Base-by-base conservation (phyloP, 2,797 vertebrate genomes). In the Rhadinocentrus ornatus region DNA sequence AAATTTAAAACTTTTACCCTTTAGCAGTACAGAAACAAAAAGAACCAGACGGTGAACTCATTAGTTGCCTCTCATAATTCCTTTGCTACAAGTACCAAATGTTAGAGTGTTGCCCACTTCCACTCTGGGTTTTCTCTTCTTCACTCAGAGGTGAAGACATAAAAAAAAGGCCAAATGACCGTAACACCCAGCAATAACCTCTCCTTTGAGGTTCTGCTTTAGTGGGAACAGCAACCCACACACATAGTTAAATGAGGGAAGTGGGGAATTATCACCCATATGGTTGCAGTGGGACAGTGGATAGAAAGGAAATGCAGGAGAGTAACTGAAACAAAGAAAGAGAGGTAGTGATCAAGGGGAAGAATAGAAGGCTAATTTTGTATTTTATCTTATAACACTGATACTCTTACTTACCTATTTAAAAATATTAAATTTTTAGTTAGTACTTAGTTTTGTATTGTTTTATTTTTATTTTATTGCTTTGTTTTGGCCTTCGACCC, bases 121-220 rank as follows among this genome's bases (percentile, higher is more conserved):
- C 46, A 27, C 61, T 63, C 9, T 46, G 29, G n/a, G 39, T 32
- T 66, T 22, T 44, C 31, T 78, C 50, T 41, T 31, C 55, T 50
- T 6, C 58, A 32, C 29, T 62, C 63, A 20, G 3, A 74, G 46
- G 66, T 69, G 66, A 86, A 84, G 66, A 78, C 81, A 80, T 86
- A 71, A 83, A 75, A 77, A 70, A 55, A 64, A 62, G 31, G 63
- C 27, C 2, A 69, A 80, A 80, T 77, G 77, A 85, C 82, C 78
- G 69, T 22, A 62, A 82, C 52, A 27, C 75, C 62, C 60, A 67
- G 15, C 3, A 13, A 8, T 8, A 3, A 53, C 57, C 60, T 83
- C 75, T 70, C 37, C 70, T 78, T 63, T 71, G 55, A 75, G 4
- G 69, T 80, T 85, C 34, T 63, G 54, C 69, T 69, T 60, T 55